Conservation (phyloP, 2,888 invertebrate species). For the Tupiocoris notatus region DNA sequence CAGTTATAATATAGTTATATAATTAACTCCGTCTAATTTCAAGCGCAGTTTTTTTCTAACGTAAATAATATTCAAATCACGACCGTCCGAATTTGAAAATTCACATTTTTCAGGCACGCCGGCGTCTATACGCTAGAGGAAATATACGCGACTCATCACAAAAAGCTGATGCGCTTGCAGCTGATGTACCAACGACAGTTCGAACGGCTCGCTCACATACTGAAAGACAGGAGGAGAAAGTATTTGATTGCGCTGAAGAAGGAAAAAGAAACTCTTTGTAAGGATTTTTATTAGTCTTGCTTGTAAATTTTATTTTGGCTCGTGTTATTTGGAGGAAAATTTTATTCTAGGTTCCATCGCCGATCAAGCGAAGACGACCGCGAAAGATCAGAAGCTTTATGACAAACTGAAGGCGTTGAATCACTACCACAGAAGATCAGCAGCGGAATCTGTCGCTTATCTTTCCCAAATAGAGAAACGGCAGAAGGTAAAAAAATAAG, state of each 20-base stretch:
- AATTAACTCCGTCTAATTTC: no score
- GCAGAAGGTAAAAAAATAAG: no score
- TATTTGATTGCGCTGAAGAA: slow-evolving; percentile 71
- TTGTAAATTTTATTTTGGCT: no score
- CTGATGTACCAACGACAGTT: slow-evolving; percentile 81
- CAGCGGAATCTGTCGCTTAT: slow-evolving; percentile 76
- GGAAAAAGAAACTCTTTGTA: slow-evolving; percentile 78
- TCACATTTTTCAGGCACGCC: slow-evolving; percentile 66
- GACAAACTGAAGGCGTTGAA: slow-evolving; percentile 77
- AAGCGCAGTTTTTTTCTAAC: no score
- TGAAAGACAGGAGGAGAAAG: slow-evolving; percentile 69
- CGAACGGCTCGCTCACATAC: slow-evolving; percentile 67
- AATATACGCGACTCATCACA: slow-evolving; percentile 72
- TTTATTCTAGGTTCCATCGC: slow-evolving; percentile 68
- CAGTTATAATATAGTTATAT: no score
- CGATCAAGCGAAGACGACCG: slow-evolving; percentile 66
- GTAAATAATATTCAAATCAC: no score
- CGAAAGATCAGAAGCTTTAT: slow-evolving; percentile 71
- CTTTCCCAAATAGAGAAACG: slow-evolving; percentile 69
- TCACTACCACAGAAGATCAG: slow-evolving; percentile 74
- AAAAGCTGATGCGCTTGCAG: slow-evolving; percentile 73
- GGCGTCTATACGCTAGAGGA: slow-evolving; percentile 88
- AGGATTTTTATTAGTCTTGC: no score
- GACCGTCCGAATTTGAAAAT: background rate
- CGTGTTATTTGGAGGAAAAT: background rate